A percentile compares a stretch with the other conserved stretches of the same genome.
These are phyloP conservation scores for Eciton burchellii DNA, from an alignment of 1,140 invertebrate species.

Conservation along the genomic window DNA sequence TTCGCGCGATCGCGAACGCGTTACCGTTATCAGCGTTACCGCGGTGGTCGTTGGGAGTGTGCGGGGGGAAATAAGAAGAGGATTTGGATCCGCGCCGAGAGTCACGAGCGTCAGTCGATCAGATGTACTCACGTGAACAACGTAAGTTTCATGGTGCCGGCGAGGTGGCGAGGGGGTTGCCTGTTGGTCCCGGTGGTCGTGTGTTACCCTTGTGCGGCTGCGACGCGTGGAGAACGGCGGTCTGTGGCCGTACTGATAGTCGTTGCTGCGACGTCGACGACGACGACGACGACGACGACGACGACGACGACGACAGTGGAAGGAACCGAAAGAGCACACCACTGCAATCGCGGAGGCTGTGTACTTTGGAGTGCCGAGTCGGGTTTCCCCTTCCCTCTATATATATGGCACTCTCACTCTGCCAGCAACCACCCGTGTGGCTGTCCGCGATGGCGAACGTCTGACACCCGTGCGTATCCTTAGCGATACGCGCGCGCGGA, in stretches of 20 bases:
- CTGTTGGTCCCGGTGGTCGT: conserved; percentile 18
- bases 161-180: conserved; percentile 33
- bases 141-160: conserved; percentile 75
- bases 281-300: too few relatives aligned
- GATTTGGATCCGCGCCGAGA: too few relatives aligned
- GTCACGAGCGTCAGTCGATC: too few relatives aligned
- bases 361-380: conserved; percentile 81
- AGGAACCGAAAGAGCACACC: conserved; percentile 76
- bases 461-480: conserved; percentile 45
- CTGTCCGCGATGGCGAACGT: conserved; percentile 59
- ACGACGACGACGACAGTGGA: conserved; percentile 51
- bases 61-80: too few relatives aligned
- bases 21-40: too few relatives aligned
- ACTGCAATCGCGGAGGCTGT: conserved; percentile 82
- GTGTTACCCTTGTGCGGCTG: conserved; percentile 26
- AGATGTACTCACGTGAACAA: conserved; percentile 76
- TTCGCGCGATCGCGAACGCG: too few relatives aligned
- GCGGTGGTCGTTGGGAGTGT: too few relatives aligned
- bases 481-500: conserved; percentile 39
- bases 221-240: conserved; percentile 45
- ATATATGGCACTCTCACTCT: conserved; percentile 80
- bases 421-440: conserved; percentile 70
- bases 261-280: conserved; percentile 60
- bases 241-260: conserved; percentile 57
- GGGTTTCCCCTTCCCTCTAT: conserved; percentile 81